A percentile compares a stretch with the other conserved stretches of the same genome.
Evolutionary conservation across 2,113 vertebrate genomes (phyloP).

Genomic region (Entomyzon cyanotis): DNA sequence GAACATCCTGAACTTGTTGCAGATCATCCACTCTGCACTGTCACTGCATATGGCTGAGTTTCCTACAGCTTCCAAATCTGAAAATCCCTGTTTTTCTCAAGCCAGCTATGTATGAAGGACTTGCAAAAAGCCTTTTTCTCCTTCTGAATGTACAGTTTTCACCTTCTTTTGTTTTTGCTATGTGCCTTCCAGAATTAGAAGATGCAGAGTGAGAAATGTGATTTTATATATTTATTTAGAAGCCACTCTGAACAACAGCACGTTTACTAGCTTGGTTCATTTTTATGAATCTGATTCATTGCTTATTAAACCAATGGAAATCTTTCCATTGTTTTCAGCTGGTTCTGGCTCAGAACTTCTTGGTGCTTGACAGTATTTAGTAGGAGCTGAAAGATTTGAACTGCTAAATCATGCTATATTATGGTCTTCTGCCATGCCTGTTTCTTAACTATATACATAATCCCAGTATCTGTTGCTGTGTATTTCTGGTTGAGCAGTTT

Average conservation of each 20-base stretch:
- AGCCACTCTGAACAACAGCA: background rate
- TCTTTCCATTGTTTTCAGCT: constrained; percentile 51
- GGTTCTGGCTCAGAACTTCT: constrained; percentile 50
- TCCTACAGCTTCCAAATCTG: background rate
- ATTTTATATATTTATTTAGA: constrained; percentile 39
- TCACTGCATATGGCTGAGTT: background rate
- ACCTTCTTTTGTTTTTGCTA: background rate
- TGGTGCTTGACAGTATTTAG: constrained; percentile 46
- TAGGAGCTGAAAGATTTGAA: constrained; percentile 56
- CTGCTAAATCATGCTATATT: constrained; percentile 46
- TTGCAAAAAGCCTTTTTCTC: background rate
- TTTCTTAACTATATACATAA: constrained; percentile 29
- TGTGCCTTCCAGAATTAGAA: background rate
- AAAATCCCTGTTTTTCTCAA: background rate
- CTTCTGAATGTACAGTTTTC: background rate
- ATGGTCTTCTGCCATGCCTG: constrained; percentile 1
- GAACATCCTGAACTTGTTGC: background rate
- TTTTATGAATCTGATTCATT: constrained; percentile 44
- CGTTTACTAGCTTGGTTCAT: background rate
- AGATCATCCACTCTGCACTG: background rate
- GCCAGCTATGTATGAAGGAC: background rate
- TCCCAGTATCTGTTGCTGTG: background rate
- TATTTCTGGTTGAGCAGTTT: constrained; percentile 1
- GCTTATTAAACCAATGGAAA: constrained; percentile 48
- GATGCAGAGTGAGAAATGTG: background rate